Evolutionary conservation across 2,113 vertebrate species (phyloP), one percentile per base, ranked within the genome.

Genomic region (Pycnonotus jocosus): DNA sequence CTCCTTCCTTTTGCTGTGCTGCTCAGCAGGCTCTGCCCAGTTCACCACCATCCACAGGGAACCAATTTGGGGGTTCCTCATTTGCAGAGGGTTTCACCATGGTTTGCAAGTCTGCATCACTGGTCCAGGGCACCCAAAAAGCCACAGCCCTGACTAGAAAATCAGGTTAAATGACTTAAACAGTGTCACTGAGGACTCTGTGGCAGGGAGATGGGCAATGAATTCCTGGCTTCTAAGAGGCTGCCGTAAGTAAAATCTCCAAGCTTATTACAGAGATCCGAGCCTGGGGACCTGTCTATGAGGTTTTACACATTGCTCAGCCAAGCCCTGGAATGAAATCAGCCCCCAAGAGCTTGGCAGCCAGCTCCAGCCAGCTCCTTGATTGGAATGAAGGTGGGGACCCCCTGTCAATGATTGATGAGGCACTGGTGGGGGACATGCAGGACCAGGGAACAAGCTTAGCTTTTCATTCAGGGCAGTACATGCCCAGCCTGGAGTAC

Each of bases 61-160:
- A n/a, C 19, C 60, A n/a, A 15, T 58, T 1, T 88, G 54, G 17
- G 21, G 5, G 2, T 51, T 68, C 19, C 27, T 61, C 21, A 30
- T 69, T 56, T 62, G 45, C 1, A 0, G 21, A 31, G 27, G 24
- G 5, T 56, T 62, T 89, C 64, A 45, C 31, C 1, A 0, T 24
- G 10, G 7, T 57, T 86, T 57, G 37, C 33, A 53, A 15, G 11
- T 11, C 62, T 76, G 9, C 33, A 61, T 45, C 33, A 4, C 45
- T 62, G 53, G 24, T 8, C 42, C 0, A 3, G 19, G n/a, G 11
- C 13, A 77, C 21, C 23, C 12, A 6, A 5, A 92, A 91, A 58
- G 14, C 30, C 54, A 40, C 1, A 5, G 8, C 15, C 1, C 1
- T 69, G 30, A 62, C 22, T 0, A 4, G 35, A 37, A 69, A 50